Evolutionary conservation across 2,888 invertebrate species (phyloP).

Genomic region (Cremastinae sp.): DNA sequence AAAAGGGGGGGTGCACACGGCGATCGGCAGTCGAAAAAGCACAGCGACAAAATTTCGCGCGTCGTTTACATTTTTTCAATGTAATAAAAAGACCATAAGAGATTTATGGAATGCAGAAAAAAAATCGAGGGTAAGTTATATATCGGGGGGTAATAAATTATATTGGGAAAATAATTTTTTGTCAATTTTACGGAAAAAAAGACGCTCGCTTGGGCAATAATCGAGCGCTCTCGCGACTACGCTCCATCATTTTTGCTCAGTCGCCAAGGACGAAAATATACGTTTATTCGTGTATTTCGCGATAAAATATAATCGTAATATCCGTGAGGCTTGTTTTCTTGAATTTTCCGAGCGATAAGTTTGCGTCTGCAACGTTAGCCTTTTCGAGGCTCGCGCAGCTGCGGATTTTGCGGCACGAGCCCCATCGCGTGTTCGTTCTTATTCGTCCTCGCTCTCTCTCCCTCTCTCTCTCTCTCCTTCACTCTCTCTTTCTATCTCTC

Average conservation of each 20-base stretch:
- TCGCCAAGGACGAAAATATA: background rate
- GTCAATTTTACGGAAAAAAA: too few relatives aligned
- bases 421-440: background rate
- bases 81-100: too few relatives aligned
- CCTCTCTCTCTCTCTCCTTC: background rate
- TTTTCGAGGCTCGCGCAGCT: background rate
- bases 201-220: background rate
- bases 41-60: too few relatives aligned
- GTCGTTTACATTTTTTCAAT: too few relatives aligned
- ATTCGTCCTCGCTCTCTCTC: background rate
- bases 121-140: too few relatives aligned
- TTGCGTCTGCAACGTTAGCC: background rate
- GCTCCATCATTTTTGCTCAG: background rate
- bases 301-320: background rate
- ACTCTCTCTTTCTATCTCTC: slow-evolving; percentile 26
- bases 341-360: too few relatives aligned
- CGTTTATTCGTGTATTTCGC: background rate
- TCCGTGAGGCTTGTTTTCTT: background rate
- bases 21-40: background rate
- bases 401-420: background rate
- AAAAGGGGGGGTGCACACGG: background rate
- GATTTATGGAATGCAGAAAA: too few relatives aligned
- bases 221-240: background rate
- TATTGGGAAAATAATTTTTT: background rate
- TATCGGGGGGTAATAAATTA: too few relatives aligned